A percentile compares a stretch with the other conserved stretches of the same genome.
Conservation (phyloP, 2,888 invertebrate species). For the Cerastis rubricosa region DNA sequence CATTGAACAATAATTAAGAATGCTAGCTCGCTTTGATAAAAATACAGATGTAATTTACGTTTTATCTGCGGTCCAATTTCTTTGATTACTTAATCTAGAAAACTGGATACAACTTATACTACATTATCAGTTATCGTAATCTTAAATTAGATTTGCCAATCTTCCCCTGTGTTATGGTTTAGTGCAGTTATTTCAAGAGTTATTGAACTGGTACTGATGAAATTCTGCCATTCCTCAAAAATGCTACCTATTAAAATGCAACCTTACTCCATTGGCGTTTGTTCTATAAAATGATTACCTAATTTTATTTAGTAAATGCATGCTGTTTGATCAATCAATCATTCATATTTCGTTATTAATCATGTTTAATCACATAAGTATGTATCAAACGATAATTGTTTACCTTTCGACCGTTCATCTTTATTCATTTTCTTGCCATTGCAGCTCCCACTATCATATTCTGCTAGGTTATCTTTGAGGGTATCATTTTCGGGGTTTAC, state of each 20-base stretch:
- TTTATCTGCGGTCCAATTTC: not conserved
- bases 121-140: slow-evolving; percentile 4
- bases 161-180: slow-evolving; percentile 10
- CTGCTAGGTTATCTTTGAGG: not conserved
- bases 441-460: not conserved
- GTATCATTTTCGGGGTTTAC: no score
- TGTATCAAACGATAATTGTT: slow-evolving; percentile 3
- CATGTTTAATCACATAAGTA: not conserved
- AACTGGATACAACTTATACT: not conserved
- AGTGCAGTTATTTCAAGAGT: slow-evolving; percentile 18
- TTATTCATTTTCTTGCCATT: not conserved
- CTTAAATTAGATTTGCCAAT: slow-evolving; percentile 33
- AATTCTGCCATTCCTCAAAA: not conserved
- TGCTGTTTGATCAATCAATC: slow-evolving; percentile 17
- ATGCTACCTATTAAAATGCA: not conserved
- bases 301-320: not conserved
- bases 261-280: not conserved
- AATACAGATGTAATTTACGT: not conserved
- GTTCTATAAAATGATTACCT: not conserved
- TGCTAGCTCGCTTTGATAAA: not conserved
- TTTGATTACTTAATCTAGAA: not conserved
- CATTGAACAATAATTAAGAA: slow-evolving; percentile 2
- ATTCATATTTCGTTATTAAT: not conserved
- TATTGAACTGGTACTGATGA: slow-evolving; percentile 2
- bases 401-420: slow-evolving; percentile 7